phyloP scores from a whole-genome alignment of 2,113 vertebrate species.

The Anguilla rostrata region DNA sequence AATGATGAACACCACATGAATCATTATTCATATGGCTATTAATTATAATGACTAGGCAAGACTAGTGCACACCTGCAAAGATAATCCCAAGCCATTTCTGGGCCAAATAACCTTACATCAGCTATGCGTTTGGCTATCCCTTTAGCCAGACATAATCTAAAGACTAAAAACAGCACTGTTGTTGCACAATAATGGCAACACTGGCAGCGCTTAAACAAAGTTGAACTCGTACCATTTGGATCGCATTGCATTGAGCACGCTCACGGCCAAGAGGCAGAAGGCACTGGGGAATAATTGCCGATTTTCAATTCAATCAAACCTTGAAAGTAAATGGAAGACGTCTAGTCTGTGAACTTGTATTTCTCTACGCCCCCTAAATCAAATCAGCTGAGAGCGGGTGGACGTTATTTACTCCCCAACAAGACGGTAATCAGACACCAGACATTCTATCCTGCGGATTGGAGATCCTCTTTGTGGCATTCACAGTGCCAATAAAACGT shows the following conservation, averaged over 20 bases:
- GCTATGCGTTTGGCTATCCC: background rate
- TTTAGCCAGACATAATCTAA: background rate
- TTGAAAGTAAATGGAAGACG: conserved; percentile 18
- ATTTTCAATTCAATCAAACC: conserved; percentile 18
- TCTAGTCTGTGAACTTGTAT: background rate
- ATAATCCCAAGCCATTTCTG: background rate
- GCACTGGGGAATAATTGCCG: background rate
- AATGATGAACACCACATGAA: conserved; percentile 13
- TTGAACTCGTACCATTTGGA: conserved; percentile 3
- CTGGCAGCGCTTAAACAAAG: background rate
- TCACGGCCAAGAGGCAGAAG: background rate
- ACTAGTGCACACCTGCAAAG: background rate
- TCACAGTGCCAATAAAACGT: conserved; percentile 13
- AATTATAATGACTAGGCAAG: conserved; percentile 9
- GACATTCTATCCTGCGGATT: conserved; percentile 6
- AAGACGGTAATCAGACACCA: conserved; percentile 18
- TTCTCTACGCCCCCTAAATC: background rate
- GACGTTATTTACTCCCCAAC: conserved; percentile 6
- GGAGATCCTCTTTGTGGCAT: background rate
- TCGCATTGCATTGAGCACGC: conserved; percentile 6
- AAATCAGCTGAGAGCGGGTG: background rate
- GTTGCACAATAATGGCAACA: background rate
- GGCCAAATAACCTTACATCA: conserved; percentile 9
- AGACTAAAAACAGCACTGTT: background rate
- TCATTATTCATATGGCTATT: background rate